A percentile compares a stretch with the other conserved stretches of the same genome.
phyloP scores from a whole-genome alignment of 2,888 invertebrate species.

The Oxyteleia sp. region DNA sequence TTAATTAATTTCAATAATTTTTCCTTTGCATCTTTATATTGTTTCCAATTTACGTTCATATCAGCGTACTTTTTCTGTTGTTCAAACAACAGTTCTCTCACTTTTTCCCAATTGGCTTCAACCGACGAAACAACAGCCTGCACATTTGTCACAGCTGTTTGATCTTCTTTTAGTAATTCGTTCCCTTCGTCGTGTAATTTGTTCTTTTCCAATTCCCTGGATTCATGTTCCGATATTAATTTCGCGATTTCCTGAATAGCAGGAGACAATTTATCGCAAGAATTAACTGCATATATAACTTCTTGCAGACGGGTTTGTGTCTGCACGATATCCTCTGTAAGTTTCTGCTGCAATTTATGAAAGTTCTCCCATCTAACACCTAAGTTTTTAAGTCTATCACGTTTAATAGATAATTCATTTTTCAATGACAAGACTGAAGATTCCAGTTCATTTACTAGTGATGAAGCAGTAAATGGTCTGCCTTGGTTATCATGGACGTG shows the following conservation, averaged over 20 bases:
- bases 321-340: slow-evolving; percentile 90
- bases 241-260: slow-evolving; percentile 89
- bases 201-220: slow-evolving; percentile 90
- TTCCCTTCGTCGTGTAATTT: slow-evolving; percentile 93
- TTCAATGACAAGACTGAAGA: slow-evolving; percentile 91
- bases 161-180: slow-evolving; percentile 93
- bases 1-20: no score
- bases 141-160: slow-evolving; percentile 93
- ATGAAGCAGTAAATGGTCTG: slow-evolving; percentile 92
- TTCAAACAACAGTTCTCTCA: slow-evolving; percentile 92
- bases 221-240: slow-evolving; percentile 88
- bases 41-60: slow-evolving; percentile 91
- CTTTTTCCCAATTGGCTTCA: slow-evolving; percentile 94
- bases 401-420: slow-evolving; percentile 90
- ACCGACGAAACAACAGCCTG: slow-evolving; percentile 93
- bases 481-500: slow-evolving; percentile 92
- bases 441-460: slow-evolving; percentile 92
- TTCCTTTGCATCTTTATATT: slow-evolving; percentile 92
- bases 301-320: slow-evolving; percentile 89
- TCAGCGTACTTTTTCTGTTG: slow-evolving; percentile 92
- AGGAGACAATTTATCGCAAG: slow-evolving; percentile 88
- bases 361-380: slow-evolving; percentile 94
- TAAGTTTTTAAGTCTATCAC: slow-evolving; percentile 91
- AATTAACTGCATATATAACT: slow-evolving; percentile 88
- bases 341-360: slow-evolving; percentile 91